A percentile compares a stretch with the other conserved stretches of the same genome.
Conservation (phyloP, 2,113 vertebrate genomes). For the Panthera uncia region DNA sequence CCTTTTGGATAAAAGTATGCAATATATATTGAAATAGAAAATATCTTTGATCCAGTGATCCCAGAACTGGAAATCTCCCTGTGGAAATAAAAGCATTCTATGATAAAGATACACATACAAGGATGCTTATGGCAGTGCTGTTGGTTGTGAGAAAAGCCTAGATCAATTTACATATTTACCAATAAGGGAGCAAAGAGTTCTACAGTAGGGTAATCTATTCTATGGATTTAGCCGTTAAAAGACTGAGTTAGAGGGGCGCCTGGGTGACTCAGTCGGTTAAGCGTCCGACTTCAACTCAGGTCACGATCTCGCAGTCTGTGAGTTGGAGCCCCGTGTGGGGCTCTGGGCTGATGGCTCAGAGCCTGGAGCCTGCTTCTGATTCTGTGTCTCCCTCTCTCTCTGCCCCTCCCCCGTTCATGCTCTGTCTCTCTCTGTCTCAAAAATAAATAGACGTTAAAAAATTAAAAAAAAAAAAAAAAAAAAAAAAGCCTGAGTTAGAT, state of each 20-base stretch:
- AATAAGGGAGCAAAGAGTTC: neutral
- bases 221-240: neutral
- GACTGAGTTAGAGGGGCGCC: neutral
- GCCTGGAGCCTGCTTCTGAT: no score
- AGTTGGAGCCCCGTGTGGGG: no score
- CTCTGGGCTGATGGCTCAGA: no score
- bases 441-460: no score
- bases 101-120: neutral
- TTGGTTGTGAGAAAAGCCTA: neutral
- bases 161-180: neutral
- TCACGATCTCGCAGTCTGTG: accelerated
- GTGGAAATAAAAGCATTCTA: neutral
- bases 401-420: no score
- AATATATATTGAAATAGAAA: neutral
- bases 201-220: neutral
- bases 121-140: neutral
- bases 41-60: neutral
- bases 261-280: no score
- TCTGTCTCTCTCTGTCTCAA: no score
- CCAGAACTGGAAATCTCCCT: neutral
- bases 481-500: neutral
- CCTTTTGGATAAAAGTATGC: neutral
- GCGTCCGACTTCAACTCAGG: no score
- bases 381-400: no score
- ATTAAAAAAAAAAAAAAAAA: no score